Evolutionary conservation across 2,797 vertebrate genomes (phyloP).

Genomic region (Sebastes dallii): DNA sequence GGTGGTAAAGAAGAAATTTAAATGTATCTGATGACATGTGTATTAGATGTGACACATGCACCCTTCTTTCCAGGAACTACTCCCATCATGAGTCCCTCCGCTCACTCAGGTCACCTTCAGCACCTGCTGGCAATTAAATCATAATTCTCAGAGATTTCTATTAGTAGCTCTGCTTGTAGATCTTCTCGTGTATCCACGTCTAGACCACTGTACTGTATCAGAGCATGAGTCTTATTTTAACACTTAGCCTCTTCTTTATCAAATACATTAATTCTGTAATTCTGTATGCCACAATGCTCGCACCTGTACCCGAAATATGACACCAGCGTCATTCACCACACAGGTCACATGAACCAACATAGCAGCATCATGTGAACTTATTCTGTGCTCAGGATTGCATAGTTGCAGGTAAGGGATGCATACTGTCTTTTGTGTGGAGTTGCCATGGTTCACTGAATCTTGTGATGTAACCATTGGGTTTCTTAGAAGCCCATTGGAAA

Average conservation of each 20-base stretch:
- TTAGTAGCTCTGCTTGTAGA: not conserved
- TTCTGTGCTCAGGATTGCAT: conserved; percentile 21
- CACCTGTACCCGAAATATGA: conserved; percentile 54
- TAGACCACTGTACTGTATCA: not conserved
- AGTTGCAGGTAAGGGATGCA: conserved; percentile 46
- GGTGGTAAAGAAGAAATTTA: not conserved
- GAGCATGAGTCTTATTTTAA: not conserved
- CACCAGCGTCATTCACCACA: conserved; percentile 21
- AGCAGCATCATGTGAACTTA: conserved; percentile 52
- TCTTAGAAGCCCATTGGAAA: conserved; percentile 70
- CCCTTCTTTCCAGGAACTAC: not conserved
- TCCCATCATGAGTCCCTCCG: not conserved
- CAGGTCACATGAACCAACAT: conserved; percentile 42
- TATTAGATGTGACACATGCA: not conserved
- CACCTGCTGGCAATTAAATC: not conserved
- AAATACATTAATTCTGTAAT: not conserved
- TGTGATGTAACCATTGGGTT: conserved; percentile 65
- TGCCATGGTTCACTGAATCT: conserved; percentile 60
- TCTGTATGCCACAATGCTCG: not conserved
- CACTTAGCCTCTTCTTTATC: not conserved
- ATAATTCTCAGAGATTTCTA: not conserved
- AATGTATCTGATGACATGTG: not conserved
- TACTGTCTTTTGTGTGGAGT: conserved; percentile 62
- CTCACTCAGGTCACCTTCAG: not conserved
- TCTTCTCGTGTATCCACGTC: not conserved